These are phyloP conservation scores for Leucophenga maculata DNA, from an alignment of 2,888 invertebrate species.

Conservation along the genomic window DNA sequence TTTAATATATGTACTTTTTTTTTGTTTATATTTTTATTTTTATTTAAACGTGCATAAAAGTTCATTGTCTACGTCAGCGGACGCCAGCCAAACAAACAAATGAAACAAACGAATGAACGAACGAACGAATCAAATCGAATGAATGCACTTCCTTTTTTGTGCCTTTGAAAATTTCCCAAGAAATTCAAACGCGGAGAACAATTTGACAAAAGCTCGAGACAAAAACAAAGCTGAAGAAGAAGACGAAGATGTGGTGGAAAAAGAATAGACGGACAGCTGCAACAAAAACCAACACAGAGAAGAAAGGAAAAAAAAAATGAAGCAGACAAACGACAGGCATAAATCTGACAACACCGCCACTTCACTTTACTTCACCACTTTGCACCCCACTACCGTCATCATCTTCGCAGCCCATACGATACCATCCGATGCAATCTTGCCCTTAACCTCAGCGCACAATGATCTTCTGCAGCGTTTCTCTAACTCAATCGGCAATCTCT, in stretches of 20 bases:
- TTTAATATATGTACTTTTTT: background rate
- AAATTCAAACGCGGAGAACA: slow-evolving; percentile 14
- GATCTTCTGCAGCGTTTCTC: background rate
- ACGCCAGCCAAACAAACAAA: too few relatives aligned
- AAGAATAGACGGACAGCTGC: slow-evolving; percentile 5
- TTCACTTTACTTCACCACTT: background rate
- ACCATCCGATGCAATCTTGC: too few relatives aligned
- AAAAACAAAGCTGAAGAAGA: background rate
- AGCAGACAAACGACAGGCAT: slow-evolving; percentile 41
- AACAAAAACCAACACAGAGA: background rate
- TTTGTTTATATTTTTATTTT: background rate
- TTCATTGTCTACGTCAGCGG: background rate
- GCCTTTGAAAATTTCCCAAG: slow-evolving; percentile 12
- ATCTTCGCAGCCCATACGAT: too few relatives aligned
- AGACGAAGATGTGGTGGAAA: background rate
- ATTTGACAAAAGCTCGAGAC: slow-evolving; percentile 18
- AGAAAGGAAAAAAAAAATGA: background rate
- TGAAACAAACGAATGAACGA: too few relatives aligned
- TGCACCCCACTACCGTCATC: too few relatives aligned
- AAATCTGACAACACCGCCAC: slow-evolving; percentile 50
- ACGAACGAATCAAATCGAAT: too few relatives aligned
- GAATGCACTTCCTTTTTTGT: slow-evolving; percentile 10
- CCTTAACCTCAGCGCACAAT: too few relatives aligned
- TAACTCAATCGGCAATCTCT: slow-evolving; percentile 33
- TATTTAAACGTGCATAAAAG: background rate